phyloP scores from a whole-genome alignment of 2,888 invertebrate genomes.

The Fragum whitleyi region DNA sequence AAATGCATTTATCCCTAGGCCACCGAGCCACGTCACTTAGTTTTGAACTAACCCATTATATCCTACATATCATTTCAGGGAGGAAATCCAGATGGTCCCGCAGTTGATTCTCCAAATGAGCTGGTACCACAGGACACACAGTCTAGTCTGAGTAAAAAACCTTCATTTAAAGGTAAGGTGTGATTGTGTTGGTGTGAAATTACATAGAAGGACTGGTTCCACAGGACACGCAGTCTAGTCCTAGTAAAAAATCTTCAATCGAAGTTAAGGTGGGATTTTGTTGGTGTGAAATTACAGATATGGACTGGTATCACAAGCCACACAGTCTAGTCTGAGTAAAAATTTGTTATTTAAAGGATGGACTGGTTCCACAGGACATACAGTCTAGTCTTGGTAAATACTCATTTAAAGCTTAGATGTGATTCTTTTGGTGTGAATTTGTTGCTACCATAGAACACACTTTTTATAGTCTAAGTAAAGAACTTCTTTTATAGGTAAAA shows the following conservation, averaged over 20 bases:
- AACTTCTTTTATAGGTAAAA: no score
- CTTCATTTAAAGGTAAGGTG: constrained; percentile 59
- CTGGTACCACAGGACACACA: background rate
- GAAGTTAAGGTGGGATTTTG: constrained; percentile 35
- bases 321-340: constrained; percentile 24
- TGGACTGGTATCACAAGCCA: background rate
- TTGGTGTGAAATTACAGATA: background rate
- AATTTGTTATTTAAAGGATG: constrained; percentile 16
- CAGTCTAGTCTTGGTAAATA: constrained; percentile 32
- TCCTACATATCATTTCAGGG: constrained; percentile 45
- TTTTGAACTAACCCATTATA: no score
- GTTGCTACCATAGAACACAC: background rate
- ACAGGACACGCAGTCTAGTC: background rate
- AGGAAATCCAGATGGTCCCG: constrained; percentile 39
- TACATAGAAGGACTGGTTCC: background rate
- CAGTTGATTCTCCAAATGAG: background rate
- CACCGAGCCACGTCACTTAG: no score
- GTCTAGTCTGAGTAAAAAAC: constrained; percentile 43
- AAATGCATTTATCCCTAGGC: no score
- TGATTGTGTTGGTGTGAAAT: background rate
- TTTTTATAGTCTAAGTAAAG: no score
- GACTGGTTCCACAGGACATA: background rate
- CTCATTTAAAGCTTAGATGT: constrained; percentile 57
- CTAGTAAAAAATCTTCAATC: constrained; percentile 58
- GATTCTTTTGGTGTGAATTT: background rate